These are phyloP conservation scores for Hemichromis elongatus DNA, from an alignment of 2,113 vertebrate genomes.

Conservation along the genomic window DNA sequence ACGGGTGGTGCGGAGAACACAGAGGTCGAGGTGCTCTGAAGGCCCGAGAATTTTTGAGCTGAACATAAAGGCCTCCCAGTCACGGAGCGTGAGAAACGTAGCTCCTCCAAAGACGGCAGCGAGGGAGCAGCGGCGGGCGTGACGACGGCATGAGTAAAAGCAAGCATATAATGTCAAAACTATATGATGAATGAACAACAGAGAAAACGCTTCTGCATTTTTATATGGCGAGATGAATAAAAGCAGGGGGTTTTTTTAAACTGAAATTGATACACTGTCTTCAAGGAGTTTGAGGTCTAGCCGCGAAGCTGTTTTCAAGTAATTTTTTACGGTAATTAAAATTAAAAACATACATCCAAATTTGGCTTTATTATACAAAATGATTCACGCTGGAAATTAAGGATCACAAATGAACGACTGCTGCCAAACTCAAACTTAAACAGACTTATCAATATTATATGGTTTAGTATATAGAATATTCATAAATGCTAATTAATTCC, in stretches of 20 bases:
- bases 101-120: neutral
- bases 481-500: conserved; percentile 34
- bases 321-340: neutral
- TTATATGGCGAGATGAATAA: neutral
- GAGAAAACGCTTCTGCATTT: neutral
- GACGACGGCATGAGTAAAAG: neutral
- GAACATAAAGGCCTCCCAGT: conserved; percentile 29
- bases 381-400: neutral
- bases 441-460: neutral
- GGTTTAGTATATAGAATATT: neutral
- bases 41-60: conserved; percentile 31
- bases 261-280: neutral
- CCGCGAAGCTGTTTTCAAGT: neutral
- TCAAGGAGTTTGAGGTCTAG: neutral
- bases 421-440: neutral
- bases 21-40: conserved; percentile 16
- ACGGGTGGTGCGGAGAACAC: conserved; percentile 11
- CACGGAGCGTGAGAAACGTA: neutral
- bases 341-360: neutral
- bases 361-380: neutral
- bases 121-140: neutral
- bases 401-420: neutral
- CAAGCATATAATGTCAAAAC: neutral
- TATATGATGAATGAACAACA: neutral
- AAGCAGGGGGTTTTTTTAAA: neutral